Evolutionary conservation across 2,888 invertebrate species (phyloP).

Genomic region (Sarcophaga carnaria): DNA sequence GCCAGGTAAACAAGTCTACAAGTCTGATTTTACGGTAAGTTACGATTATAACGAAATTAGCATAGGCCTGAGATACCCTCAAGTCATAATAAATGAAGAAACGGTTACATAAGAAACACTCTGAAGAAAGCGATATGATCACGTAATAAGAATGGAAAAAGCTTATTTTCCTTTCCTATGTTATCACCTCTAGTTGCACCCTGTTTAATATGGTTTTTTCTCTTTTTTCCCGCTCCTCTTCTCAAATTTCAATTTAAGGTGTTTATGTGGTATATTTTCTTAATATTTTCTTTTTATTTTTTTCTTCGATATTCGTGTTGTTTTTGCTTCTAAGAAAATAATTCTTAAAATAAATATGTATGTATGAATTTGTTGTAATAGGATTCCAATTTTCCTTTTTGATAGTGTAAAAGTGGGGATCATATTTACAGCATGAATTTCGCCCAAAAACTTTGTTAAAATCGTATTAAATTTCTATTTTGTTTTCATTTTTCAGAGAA

Average conservation of each 20-base stretch:
- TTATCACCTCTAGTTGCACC: neutral
- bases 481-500: neutral
- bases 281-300: neutral
- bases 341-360: conserved; percentile 2
- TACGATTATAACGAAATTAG: too few relatives aligned
- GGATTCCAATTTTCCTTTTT: conserved; percentile 7
- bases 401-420: neutral
- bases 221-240: neutral
- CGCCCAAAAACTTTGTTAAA: neutral
- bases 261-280: conserved; percentile 10
- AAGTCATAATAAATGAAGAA: too few relatives aligned
- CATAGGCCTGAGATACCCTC: too few relatives aligned
- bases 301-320: neutral
- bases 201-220: neutral
- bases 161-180: too few relatives aligned
- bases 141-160: too few relatives aligned
- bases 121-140: too few relatives aligned
- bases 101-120: too few relatives aligned
- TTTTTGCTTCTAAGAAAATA: neutral
- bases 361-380: conserved; percentile 4
- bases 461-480: conserved; percentile 20
- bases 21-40: too few relatives aligned
- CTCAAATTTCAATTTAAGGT: conserved; percentile 18
- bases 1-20: too few relatives aligned
- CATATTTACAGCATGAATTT: conserved; percentile 6